Base-by-base conservation (phyloP, 2,113 vertebrate genomes). In the Oreocharis arfaki region DNA sequence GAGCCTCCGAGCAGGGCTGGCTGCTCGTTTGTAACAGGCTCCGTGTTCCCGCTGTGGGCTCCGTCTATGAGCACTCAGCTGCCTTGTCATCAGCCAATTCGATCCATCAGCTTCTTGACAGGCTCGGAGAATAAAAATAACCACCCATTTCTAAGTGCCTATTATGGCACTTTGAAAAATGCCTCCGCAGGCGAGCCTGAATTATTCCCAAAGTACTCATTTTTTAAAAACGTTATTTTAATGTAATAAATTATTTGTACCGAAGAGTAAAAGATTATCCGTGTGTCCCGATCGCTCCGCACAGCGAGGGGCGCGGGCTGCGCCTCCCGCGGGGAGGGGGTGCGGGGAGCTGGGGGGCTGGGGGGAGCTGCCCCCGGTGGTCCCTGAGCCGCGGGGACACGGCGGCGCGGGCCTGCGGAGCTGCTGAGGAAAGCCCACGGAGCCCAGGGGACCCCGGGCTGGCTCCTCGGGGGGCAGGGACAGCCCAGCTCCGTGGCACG, bases 131-230 rank as follows among this genome's bases (percentile, higher is more conserved):
- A 97, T 94, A 96, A 97, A 97, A 97, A 97, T 97, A 97, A 97
- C 95, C 96, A 94, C 96, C 96, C 93, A 93, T 96, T 96, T 92
- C 96, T 97, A 97, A 97, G 96, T 97, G 96, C 96, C 95, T 97
- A 97, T 97, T 97, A 97, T 96, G 94, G 97, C 95, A 97, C 96
- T 97, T 97, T 97, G 93, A 97, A 95, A 97, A 97, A 97, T 96
- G 97, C 89, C 96, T 97, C 93, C 49, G 65, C 93, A 76, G 96
- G 96, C 90, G 92, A 97, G 97, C 94, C 93, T 93, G 95, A 96
- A 97, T 92, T 82, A 97, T 96, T 96, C 96, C 96, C 96, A 93
- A 97, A 97, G 97, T 95, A 94, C 93, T 95, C 93, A 87, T 94
- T 94, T 94, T 92, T 86, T 86, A 97, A 96, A 94, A 92, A 90